These are phyloP conservation scores for Streblospio benedicti DNA, from an alignment of 1,140 invertebrate species.

Conservation along the genomic window DNA sequence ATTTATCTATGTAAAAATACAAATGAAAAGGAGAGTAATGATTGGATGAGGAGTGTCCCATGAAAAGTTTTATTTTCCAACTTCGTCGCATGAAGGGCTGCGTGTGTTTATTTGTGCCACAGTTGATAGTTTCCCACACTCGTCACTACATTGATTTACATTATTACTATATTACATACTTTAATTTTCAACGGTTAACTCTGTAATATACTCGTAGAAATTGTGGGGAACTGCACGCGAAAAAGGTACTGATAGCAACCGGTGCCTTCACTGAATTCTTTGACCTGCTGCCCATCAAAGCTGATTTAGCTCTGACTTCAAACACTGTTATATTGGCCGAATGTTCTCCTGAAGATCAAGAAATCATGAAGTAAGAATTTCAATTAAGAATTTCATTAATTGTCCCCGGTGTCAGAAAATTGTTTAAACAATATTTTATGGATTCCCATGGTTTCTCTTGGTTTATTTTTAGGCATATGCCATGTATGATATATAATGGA, in stretches of 20 bases:
- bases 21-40: no score
- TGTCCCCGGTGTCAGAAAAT: background rate
- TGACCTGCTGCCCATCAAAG: conserved; percentile 14
- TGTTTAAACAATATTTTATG: background rate
- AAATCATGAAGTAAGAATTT: conserved; percentile 17
- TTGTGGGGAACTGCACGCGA: conserved; percentile 7
- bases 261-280: conserved; percentile 25
- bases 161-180: no score
- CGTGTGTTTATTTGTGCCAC: no score
- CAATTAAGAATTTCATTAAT: no score
- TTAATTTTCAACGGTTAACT: no score
- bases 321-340: conserved; percentile 20
- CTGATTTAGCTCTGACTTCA: conserved; percentile 3
- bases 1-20: no score
- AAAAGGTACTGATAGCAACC: conserved; percentile 14
- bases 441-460: background rate
- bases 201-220: no score
- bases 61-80: no score
- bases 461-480: conserved; percentile 14
- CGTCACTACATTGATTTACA: no score
- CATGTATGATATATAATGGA: conserved; percentile 13
- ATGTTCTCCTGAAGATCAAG: conserved; percentile 12
- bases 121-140: no score
- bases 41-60: no score
- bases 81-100: no score